Percentiles rank a stretch among this genome's conserved stretches.
phyloP scores from a whole-genome alignment of 2,888 invertebrate species.

The Drosophila percnosoma region DNA sequence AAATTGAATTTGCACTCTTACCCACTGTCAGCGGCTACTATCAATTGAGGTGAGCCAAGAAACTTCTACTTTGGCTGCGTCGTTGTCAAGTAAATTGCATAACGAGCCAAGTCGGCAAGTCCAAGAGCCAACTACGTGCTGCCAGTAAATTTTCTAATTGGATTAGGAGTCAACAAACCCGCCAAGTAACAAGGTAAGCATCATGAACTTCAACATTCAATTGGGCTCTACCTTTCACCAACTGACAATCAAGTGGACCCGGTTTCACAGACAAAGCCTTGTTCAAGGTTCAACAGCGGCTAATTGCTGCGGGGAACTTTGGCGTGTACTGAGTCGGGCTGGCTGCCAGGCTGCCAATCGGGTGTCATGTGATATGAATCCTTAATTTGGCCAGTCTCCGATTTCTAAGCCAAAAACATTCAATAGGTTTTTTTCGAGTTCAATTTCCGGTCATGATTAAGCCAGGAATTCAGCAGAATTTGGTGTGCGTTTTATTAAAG shows the following conservation, averaged over 20 bases:
- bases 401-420: constrained; percentile 26
- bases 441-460: constrained; percentile 28
- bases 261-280: constrained; percentile 27
- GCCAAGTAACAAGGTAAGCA: constrained; percentile 61
- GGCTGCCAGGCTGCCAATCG: constrained; percentile 1
- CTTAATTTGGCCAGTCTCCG: constrained; percentile 53
- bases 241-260: constrained; percentile 46
- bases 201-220: constrained; percentile 57
- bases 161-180: constrained; percentile 75
- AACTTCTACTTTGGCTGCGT: constrained; percentile 16
- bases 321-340: constrained; percentile 52
- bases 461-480: constrained; percentile 22
- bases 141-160: constrained; percentile 70
- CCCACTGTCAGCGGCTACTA: constrained; percentile 4
- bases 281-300: constrained; percentile 48
- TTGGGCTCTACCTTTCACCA: constrained; percentile 35
- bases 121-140: constrained; percentile 53
- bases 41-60: constrained; percentile 30
- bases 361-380: constrained; percentile 73
- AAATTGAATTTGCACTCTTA: constrained; percentile 72
- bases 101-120: constrained; percentile 24
- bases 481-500: not conserved
- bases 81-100: constrained; percentile 39
- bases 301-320: constrained; percentile 49
- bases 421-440: constrained; percentile 2